A percentile compares a stretch with the other conserved stretches of the same genome.
Conservation (phyloP, 2,113 vertebrate genomes). For the Zeus faber region DNA sequence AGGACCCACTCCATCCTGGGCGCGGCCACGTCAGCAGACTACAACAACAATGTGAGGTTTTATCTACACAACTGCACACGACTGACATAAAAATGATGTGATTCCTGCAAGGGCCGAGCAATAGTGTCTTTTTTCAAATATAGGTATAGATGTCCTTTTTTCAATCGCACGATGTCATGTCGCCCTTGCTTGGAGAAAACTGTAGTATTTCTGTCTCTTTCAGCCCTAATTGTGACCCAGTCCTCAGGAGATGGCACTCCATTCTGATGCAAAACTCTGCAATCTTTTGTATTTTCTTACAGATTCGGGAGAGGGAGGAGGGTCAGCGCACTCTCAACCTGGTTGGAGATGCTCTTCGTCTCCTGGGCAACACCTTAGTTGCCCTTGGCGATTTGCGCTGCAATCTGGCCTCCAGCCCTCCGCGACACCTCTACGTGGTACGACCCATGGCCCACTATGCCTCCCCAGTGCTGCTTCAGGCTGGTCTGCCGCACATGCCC, state of each 20-base stretch:
- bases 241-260: too few relatives aligned
- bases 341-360: conserved; percentile 81
- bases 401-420: conserved; percentile 76
- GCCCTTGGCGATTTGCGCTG: conserved; percentile 83
- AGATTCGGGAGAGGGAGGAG: conserved; percentile 83
- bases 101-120: neutral
- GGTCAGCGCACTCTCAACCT: conserved; percentile 82
- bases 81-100: neutral
- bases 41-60: conserved; percentile 83
- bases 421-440: conserved; percentile 80
- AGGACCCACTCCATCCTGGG: conserved; percentile 83
- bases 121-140: neutral
- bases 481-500: conserved; percentile 75
- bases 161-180: too few relatives aligned
- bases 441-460: conserved; percentile 82
- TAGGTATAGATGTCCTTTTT: neutral
- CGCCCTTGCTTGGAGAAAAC: too few relatives aligned
- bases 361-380: conserved; percentile 84
- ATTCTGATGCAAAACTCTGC: too few relatives aligned
- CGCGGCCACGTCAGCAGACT: conserved; percentile 76
- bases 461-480: conserved; percentile 77
- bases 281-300: too few relatives aligned
- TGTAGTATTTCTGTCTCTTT: too few relatives aligned
- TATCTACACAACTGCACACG: neutral
- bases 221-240: too few relatives aligned